Percentiles rank a stretch among this genome's conserved stretches.
These are phyloP conservation scores for Amphipyra berbera DNA, from an alignment of 2,888 invertebrate genomes.

Conservation along the genomic window DNA sequence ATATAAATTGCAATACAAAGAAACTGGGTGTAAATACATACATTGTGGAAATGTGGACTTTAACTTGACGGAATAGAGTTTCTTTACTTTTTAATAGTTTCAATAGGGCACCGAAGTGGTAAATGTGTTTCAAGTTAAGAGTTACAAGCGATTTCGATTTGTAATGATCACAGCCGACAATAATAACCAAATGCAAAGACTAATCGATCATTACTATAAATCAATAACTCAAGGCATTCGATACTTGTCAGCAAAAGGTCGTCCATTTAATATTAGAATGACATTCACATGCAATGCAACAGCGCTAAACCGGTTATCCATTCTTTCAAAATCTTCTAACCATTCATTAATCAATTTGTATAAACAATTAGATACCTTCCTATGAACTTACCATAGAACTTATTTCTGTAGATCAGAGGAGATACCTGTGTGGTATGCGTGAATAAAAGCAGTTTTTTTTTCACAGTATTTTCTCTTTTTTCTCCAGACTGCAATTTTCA, in stretches of 20 bases:
- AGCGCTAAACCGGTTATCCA: slow-evolving; percentile 10
- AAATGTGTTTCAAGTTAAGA: slow-evolving; percentile 36
- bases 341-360: slow-evolving; percentile 20
- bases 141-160: slow-evolving; percentile 8
- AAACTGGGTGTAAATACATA: slow-evolving; percentile 7
- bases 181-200: not conserved
- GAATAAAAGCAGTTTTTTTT: too few species aligned
- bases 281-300: slow-evolving; percentile 28
- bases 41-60: slow-evolving; percentile 29
- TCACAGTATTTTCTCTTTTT: too few species aligned
- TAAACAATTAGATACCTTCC: slow-evolving; percentile 1
- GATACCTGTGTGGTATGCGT: too few species aligned
- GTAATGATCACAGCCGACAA: not conserved
- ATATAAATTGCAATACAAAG: slow-evolving; percentile 54
- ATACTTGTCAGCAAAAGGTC: slow-evolving; percentile 26
- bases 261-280: slow-evolving; percentile 18
- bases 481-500: too few species aligned
- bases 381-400: too few species aligned
- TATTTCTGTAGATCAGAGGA: too few species aligned
- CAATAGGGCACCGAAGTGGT: slow-evolving; percentile 52
- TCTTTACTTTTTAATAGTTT: slow-evolving; percentile 37
- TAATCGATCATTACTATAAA: slow-evolving; percentile 27
- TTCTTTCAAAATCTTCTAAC: slow-evolving; percentile 8
- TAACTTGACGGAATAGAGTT: slow-evolving; percentile 31
- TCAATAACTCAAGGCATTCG: slow-evolving; percentile 14